These are phyloP conservation scores for Gopherus flavomarginatus DNA, from an alignment of 2,113 vertebrate species.

Conservation along the genomic window DNA sequence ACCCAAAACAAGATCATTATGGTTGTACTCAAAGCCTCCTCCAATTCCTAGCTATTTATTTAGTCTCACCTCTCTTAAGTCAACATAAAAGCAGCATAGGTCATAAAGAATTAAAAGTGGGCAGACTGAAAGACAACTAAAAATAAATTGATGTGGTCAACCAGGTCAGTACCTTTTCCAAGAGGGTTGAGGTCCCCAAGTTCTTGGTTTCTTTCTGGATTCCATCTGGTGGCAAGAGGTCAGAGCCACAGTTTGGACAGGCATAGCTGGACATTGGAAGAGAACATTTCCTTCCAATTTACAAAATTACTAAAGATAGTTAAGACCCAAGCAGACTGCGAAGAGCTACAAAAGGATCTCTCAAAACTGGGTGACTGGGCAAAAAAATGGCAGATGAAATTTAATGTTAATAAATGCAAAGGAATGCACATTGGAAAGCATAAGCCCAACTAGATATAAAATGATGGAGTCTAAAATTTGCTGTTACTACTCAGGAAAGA, in stretches of 20 bases:
- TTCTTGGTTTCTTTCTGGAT: neutral
- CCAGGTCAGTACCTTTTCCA: neutral
- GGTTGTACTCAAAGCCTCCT: neutral
- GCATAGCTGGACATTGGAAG: neutral
- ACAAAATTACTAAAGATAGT: no score
- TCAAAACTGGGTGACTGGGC: no score
- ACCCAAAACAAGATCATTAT: neutral
- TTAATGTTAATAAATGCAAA: no score
- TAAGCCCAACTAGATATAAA: no score
- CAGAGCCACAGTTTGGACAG: neutral
- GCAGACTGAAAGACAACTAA: neutral
- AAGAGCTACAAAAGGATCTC: no score
- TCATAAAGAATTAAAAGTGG: neutral
- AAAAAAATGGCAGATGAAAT: no score
- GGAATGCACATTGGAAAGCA: no score
- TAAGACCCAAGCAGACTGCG: no score
- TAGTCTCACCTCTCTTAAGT: neutral
- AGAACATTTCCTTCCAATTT: neutral
- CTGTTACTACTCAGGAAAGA: no score
- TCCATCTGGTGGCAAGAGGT: neutral
- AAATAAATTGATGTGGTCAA: neutral
- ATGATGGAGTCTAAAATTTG: no score
- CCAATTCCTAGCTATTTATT: neutral
- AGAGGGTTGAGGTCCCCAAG: neutral
- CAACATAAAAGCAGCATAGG: neutral